Conservation (phyloP, 2,113 vertebrate genomes). For the Scomber scombrus region DNA sequence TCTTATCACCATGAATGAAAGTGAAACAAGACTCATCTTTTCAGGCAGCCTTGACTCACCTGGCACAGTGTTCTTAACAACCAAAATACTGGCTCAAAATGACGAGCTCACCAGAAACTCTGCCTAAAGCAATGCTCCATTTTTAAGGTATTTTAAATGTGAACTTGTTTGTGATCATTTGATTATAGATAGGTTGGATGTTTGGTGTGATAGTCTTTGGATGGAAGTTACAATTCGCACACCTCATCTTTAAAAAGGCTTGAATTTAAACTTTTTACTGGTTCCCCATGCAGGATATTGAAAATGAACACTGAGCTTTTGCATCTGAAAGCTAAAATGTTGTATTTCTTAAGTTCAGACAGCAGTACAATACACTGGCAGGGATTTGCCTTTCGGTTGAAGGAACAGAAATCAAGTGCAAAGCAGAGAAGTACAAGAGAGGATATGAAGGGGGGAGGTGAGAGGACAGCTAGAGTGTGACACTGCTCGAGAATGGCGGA, state of each 20-base stretch:
- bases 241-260: not conserved
- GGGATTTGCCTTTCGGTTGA: not conserved
- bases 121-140: too few species aligned
- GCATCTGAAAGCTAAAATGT: not conserved
- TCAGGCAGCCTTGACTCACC: too few species aligned
- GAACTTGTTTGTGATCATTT: too few species aligned
- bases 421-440: constrained; percentile 23
- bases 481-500: not conserved
- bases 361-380: not conserved
- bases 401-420: not conserved
- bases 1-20: too few species aligned
- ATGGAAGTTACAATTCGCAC: not conserved
- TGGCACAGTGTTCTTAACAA: too few species aligned
- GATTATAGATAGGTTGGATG: not conserved
- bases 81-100: too few species aligned
- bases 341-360: not conserved
- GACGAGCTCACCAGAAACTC: too few species aligned
- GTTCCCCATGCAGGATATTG: not conserved
- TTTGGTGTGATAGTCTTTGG: not conserved
- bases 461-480: constrained; percentile 7
- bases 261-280: not conserved
- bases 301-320: not conserved
- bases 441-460: constrained; percentile 11
- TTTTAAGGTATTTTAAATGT: too few species aligned
- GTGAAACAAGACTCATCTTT: too few species aligned